Base-by-base conservation (phyloP, 2,888 invertebrate genomes). In the Sacculina carcini region DNA sequence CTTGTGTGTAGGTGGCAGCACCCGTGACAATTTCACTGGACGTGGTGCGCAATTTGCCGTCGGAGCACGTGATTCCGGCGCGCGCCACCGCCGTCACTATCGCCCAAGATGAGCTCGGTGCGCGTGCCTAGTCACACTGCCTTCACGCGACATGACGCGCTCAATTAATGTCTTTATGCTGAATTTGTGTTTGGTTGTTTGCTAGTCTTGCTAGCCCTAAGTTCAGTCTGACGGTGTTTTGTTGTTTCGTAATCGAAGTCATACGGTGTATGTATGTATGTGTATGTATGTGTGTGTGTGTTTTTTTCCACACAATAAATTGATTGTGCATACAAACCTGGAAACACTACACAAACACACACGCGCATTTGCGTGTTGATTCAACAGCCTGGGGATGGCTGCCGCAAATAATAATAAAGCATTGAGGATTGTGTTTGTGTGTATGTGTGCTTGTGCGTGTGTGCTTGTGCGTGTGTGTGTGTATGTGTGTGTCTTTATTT, bases 81-180 rank as follows among this genome's bases (percentile, higher is more conserved):
- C 79, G 83, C 29, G 86, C 87, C 9, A 75, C 82, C 60, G 81
- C 86, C 5, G 77, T 85, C 54, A 87, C 86, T 1, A 68, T 87
- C 52, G 83, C 87, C 0, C 89, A 89, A 62, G 78, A 79, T 1
- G 89, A 90, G 64, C 80, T 84, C 53, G 85, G 83, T 71, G 72
- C 71, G 66, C 57, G 12, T 31, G 16, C 52, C 42, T 47, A 6
- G 9, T 46, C 36, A 19, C 34, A 44, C 9, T 38, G 38, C 9
- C 9, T 10, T 38, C 21, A 7, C 16, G 9, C 21, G 14, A 21
- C 38, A 19, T 38, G 7, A 3, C 9, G 5, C 2, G 38, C 12
- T 19, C 38, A 38, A 19, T 12, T 38, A 19, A 38, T 38, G 38
- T 12, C 16, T 16, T 7, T n/a, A 31, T 10, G 19, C 21, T 23